phyloP scores from a whole-genome alignment of 1,140 invertebrate species.

The Sycophaga agraensis region DNA sequence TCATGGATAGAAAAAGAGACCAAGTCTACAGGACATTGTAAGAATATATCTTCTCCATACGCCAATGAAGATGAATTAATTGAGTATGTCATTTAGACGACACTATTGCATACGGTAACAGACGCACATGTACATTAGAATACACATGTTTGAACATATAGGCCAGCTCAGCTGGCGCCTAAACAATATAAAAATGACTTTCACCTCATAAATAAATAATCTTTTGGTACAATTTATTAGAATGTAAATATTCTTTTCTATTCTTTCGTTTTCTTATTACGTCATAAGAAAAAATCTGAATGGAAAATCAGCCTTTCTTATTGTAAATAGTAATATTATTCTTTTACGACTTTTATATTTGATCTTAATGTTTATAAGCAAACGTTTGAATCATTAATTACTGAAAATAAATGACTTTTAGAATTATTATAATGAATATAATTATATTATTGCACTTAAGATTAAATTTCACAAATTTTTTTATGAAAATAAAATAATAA shows the following conservation, averaged over 20 bases:
- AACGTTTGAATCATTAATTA: no score
- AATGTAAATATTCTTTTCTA: no score
- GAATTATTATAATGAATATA: no score
- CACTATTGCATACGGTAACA: slow-evolving; percentile 2
- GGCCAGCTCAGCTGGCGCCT: background rate
- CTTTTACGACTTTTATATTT: slow-evolving; percentile 1
- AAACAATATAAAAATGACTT: slow-evolving; percentile 12
- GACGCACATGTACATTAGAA: background rate
- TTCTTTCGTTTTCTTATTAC: background rate
- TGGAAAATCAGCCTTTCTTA: slow-evolving; percentile 23
- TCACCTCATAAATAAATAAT: background rate
- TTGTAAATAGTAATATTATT: slow-evolving; percentile 1
- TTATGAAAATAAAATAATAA: no score
- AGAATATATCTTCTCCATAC: background rate
- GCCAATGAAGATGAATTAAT: slow-evolving; percentile 2
- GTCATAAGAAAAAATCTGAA: background rate
- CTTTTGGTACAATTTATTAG: slow-evolving; percentile 3
- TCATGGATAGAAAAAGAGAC: slow-evolving; percentile 18
- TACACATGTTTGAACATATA: slow-evolving; percentile 1
- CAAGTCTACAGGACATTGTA: background rate
- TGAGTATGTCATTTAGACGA: slow-evolving; percentile 7
- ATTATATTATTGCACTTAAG: no score
- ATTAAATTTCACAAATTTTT: no score
- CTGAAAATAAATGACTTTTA: no score
- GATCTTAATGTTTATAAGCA: no score